phyloP scores from a whole-genome alignment of 2,113 vertebrate genomes.

The Rhizomys pruinosus region DNA sequence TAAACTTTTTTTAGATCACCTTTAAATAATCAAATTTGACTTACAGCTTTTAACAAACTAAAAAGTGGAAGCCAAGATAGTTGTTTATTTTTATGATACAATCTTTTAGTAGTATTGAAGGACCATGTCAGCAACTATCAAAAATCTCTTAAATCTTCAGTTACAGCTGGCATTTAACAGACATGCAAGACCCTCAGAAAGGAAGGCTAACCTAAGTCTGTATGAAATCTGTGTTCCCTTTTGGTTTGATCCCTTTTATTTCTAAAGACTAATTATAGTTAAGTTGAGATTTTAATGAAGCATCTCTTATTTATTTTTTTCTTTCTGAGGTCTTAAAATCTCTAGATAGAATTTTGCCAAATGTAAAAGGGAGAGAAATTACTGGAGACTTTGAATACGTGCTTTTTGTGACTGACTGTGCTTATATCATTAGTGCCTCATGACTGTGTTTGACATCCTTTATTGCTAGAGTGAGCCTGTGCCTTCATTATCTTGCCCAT shows the following conservation, averaged over 20 bases:
- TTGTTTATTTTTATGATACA: slow-evolving; percentile 69
- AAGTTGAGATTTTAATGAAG: slow-evolving; percentile 69
- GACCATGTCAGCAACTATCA: slow-evolving; percentile 85
- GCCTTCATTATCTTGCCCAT: slow-evolving; percentile 83
- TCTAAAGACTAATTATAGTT: slow-evolving; percentile 67
- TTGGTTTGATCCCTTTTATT: slow-evolving; percentile 52
- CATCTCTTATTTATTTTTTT: slow-evolving; percentile 76
- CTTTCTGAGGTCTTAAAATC: slow-evolving; percentile 79
- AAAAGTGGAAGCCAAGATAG: slow-evolving; percentile 75
- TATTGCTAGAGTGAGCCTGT: slow-evolving; percentile 81
- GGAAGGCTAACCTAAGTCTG: slow-evolving; percentile 75
- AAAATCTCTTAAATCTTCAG: slow-evolving; percentile 72
- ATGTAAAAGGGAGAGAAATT: slow-evolving; percentile 66
- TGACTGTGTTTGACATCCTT: slow-evolving; percentile 79
- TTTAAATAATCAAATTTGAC: slow-evolving; percentile 73
- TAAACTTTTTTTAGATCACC: slow-evolving; percentile 71
- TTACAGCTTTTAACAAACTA: slow-evolving; percentile 70
- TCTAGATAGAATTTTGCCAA: slow-evolving; percentile 80
- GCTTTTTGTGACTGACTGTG: slow-evolving; percentile 74
- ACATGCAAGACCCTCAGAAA: slow-evolving; percentile 78
- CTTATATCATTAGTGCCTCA: slow-evolving; percentile 79
- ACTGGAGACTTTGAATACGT: slow-evolving; percentile 68
- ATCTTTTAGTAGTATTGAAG: slow-evolving; percentile 77
- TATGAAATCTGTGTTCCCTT: slow-evolving; percentile 62
- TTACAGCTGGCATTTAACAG: slow-evolving; percentile 82